A percentile compares a stretch with the other conserved stretches of the same genome.
Evolutionary conservation across 2,797 vertebrate genomes (phyloP).

Genomic region (Spinus pinus): DNA sequence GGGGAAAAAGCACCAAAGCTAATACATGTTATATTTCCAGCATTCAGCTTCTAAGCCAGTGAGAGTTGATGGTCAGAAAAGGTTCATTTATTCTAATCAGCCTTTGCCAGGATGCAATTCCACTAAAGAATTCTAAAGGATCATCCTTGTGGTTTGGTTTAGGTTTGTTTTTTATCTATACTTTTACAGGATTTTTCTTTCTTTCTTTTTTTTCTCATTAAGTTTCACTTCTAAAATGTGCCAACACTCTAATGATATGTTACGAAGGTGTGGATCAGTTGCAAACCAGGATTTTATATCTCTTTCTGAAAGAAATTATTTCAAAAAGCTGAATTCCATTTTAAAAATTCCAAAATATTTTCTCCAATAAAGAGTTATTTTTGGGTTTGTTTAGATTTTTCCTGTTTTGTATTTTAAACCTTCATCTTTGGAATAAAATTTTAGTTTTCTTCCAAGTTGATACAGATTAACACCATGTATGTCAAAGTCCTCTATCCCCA

Average conservation of each 20-base stretch:
- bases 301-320: neutral
- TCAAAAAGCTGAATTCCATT: neutral
- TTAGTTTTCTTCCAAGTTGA: neutral
- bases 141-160: constrained; percentile 63
- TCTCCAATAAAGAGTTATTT: neutral
- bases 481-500: neutral
- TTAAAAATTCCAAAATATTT: neutral
- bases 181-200: neutral
- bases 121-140: constrained; percentile 64
- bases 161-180: constrained; percentile 32
- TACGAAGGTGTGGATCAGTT: neutral
- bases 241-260: neutral
- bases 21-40: constrained; percentile 29
- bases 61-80: constrained; percentile 44
- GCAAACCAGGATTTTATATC: neutral
- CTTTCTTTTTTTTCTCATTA: neutral
- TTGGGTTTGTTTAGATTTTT: neutral
- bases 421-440: neutral
- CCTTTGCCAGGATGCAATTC: constrained; percentile 29
- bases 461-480: neutral
- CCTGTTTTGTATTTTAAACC: neutral
- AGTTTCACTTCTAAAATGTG: neutral
- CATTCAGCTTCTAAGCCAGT: constrained; percentile 61
- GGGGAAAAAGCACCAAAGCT: constrained; percentile 9
- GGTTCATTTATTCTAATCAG: constrained; percentile 56